These are phyloP conservation scores for Tipula helvola DNA, from an alignment of 2,888 invertebrate genomes.

Conservation along the genomic window DNA sequence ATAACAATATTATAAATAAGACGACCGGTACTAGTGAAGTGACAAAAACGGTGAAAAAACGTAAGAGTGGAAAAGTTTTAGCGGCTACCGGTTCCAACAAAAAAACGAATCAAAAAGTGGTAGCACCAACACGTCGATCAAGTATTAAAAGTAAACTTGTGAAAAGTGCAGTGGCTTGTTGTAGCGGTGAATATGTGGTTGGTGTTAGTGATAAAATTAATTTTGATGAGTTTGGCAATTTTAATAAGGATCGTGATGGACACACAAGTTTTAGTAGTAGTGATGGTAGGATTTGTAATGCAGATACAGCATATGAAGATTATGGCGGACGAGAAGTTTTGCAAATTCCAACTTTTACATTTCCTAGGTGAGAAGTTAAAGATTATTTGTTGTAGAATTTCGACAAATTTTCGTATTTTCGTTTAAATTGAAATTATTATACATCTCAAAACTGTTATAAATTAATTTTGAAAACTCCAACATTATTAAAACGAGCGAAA, in stretches of 20 bases:
- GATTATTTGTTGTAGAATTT: too few relatives aligned
- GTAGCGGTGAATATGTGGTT: background rate
- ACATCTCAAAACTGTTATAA: too few relatives aligned
- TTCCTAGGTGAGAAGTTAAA: background rate
- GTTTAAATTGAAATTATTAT: too few relatives aligned
- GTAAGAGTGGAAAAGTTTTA: background rate
- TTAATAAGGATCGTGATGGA: background rate
- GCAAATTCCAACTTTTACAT: slow-evolving; percentile 8
- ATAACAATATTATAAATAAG: background rate
- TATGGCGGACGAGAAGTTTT: background rate
- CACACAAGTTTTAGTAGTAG: background rate
- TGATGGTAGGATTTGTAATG: background rate
- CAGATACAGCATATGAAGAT: background rate
- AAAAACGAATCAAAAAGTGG: background rate
- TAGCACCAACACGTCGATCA: background rate
- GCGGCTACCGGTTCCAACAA: background rate
- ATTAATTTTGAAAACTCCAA: too few relatives aligned
- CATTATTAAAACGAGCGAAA: too few relatives aligned
- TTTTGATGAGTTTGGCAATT: background rate
- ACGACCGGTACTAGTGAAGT: background rate
- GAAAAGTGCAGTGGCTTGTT: background rate
- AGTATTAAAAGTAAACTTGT: background rate
- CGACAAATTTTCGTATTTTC: too few relatives aligned
- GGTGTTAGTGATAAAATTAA: background rate
- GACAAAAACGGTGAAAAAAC: background rate